Base-by-base conservation (phyloP, 2,113 vertebrate species). In the Hydropotes inermis region DNA sequence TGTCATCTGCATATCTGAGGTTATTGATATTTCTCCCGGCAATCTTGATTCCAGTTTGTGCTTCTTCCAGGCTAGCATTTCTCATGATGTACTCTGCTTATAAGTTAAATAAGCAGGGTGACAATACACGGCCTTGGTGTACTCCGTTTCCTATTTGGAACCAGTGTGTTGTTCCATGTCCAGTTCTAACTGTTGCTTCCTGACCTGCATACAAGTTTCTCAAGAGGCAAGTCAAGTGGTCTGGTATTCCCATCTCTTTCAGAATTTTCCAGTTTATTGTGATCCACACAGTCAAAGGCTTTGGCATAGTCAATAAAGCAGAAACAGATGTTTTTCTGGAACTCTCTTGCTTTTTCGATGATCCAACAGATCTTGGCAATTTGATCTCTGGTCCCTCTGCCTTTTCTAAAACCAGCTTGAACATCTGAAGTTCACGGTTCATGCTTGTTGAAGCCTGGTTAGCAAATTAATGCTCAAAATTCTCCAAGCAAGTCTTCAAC, bases 21-120 rank as follows among this genome's bases (percentile, higher is more conserved):
- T 70, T 70, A 70, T 1, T 70, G 17, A 16, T 33, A 61, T 7
- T 16, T 61, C 30, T 61, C 60, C 14, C 0, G 0, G 30, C 1
- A 61, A 15, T 61, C 30, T 33, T 61, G 60, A 61, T 33, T 61
- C 60, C 6, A 7, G 14, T 6, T 61, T 16, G 1, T 1, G 30
- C 6, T 61, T 61, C 14, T 3, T 61, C 60, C 28, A 33, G 60
- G 14, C 60, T 14, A 16, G 60, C 1, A 3, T 61, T 61, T 61
- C 1, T 1, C 30, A 33, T 61, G 28, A 61, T 33, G 14, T 61
- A 61, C 60, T 33, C 60, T 61, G 30, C 60, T 16, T 61, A 7
- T 16, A 33, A 7, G 1, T 16, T 61, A 61, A 33, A 33, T 61
- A 61, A 61, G 30, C 30, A 33, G 30, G 30, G 60, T 61, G 30